These are phyloP conservation scores for Leptobrachium leishanense DNA, from an alignment of 2,113 vertebrate species.

Conservation along the genomic window DNA sequence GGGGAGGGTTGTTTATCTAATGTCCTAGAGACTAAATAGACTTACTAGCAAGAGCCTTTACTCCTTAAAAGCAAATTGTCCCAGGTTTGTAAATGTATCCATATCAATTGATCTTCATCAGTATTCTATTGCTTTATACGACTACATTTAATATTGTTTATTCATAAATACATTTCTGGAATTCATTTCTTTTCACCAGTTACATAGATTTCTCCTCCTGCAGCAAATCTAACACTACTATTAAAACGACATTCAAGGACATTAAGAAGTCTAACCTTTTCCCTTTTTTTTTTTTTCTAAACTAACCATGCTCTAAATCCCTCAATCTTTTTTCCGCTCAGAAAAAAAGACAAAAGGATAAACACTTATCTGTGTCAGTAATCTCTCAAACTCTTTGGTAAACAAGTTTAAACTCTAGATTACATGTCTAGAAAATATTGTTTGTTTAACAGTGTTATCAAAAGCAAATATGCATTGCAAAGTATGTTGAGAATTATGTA, in stretches of 20 bases:
- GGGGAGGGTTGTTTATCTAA: too few relatives aligned
- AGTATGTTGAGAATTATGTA: not conserved
- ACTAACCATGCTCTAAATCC: slow-evolving; percentile 29
- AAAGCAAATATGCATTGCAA: slow-evolving; percentile 11
- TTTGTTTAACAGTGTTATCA: not conserved
- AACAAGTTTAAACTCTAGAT: slow-evolving; percentile 43
- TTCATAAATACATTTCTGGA: too few relatives aligned
- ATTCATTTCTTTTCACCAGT: too few relatives aligned
- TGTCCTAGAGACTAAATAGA: too few relatives aligned
- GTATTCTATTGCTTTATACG: too few relatives aligned
- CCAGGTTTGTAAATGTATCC: too few relatives aligned
- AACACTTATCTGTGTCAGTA: slow-evolving; percentile 43
- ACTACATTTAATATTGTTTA: too few relatives aligned
- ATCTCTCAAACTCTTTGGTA: slow-evolving; percentile 44
- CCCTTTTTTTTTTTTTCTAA: not conserved
- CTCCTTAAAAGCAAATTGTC: too few relatives aligned
- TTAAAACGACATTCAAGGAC: slow-evolving; percentile 32
- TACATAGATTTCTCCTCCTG: too few relatives aligned
- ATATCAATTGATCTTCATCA: too few relatives aligned
- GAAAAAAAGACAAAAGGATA: slow-evolving; percentile 44
- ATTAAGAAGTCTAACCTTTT: slow-evolving; percentile 4
- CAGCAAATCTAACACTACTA: not conserved
- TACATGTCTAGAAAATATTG: slow-evolving; percentile 35
- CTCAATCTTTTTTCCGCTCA: slow-evolving; percentile 38
- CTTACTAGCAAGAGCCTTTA: too few relatives aligned